Base-by-base conservation (phyloP, 2,888 invertebrate species). In the Watsonalla cultraria region DNA sequence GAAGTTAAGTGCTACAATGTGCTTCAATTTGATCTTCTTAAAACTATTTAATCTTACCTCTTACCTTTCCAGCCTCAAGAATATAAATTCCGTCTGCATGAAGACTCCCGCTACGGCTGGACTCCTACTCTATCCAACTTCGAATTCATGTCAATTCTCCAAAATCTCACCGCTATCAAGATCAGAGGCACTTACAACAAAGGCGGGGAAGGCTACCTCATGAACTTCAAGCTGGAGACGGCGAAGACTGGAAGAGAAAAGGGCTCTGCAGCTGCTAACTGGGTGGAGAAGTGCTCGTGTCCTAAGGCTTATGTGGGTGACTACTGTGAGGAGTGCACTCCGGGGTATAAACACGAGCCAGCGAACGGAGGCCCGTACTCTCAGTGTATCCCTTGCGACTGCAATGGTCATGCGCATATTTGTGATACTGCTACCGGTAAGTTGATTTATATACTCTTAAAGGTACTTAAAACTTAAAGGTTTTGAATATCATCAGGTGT, bases 321-420 rank as follows among this genome's bases (percentile, higher is more conserved):
- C 82, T 98, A 97, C 81, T 99, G 99, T 75, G 99, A 99, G 83
- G 97, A 97, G 0, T 99, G 99, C 78, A 96, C 96, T 0, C 97
- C 98, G 0, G 99, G 99, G 0, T 99, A 94, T 80, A 94, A 98
- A 50, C 97, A 99, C 66, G 96, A 96, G 62, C 97, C 97, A 0
- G 95, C 97, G 0, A 94, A 95, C 63, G 98, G 98, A 0, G 99
- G 99, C 2, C 96, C 98, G 0, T 98, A 98, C 77, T 96, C 97
- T 61, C 94, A 94, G 2, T 99, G 99, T 78, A 96, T 99, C 42
- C 97, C 97, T 7, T 99, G 99, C 79, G 96, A 98, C 75, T 99
- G 99, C 76, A 97, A 99, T 74, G 95, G 96, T 0, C 99, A 99
- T 78, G 98, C 99, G 0, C 96, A 97, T 57, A 96, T 96, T 68